Conservation (phyloP, 2,888 invertebrate genomes). For the Andrena bucephala region DNA sequence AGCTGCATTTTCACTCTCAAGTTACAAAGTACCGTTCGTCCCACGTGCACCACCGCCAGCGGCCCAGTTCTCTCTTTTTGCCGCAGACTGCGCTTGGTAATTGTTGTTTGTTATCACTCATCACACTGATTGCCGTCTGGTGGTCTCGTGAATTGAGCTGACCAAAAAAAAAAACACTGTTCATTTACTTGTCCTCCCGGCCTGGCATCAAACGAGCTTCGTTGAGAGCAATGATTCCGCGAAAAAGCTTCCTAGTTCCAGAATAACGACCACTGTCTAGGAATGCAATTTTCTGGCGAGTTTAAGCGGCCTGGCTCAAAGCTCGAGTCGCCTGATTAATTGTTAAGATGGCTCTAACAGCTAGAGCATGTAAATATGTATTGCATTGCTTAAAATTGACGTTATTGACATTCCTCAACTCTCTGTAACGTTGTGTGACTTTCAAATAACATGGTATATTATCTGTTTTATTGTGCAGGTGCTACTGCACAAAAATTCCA, state of each 20-base stretch:
- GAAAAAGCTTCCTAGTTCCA: constrained; percentile 59
- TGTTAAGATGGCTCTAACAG: background rate
- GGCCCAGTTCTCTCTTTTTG: constrained; percentile 60
- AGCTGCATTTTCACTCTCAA: constrained; percentile 10
- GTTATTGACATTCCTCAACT: background rate
- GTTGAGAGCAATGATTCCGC: constrained; percentile 52
- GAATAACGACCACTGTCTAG: constrained; percentile 53
- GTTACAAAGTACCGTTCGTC: constrained; percentile 38
- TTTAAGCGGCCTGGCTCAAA: constrained; percentile 30
- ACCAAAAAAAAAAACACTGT: constrained; percentile 60
- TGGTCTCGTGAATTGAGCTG: constrained; percentile 66
- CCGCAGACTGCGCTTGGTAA: constrained; percentile 64
- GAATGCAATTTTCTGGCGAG: constrained; percentile 56
- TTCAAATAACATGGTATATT: too few species aligned
- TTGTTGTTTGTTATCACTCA: constrained; percentile 77
- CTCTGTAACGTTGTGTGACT: too few species aligned
- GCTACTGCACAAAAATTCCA: too few species aligned
- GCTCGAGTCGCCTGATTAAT: constrained; percentile 14
- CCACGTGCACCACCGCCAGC: constrained; percentile 37
- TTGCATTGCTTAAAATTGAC: background rate
- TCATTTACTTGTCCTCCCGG: constrained; percentile 33
- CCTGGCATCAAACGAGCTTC: constrained; percentile 56
- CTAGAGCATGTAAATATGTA: background rate
- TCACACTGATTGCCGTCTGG: constrained; percentile 71
- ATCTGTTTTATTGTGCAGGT: too few species aligned